phyloP scores from a whole-genome alignment of 1,140 invertebrate species.

The Cardiocondyla obscurior region DNA sequence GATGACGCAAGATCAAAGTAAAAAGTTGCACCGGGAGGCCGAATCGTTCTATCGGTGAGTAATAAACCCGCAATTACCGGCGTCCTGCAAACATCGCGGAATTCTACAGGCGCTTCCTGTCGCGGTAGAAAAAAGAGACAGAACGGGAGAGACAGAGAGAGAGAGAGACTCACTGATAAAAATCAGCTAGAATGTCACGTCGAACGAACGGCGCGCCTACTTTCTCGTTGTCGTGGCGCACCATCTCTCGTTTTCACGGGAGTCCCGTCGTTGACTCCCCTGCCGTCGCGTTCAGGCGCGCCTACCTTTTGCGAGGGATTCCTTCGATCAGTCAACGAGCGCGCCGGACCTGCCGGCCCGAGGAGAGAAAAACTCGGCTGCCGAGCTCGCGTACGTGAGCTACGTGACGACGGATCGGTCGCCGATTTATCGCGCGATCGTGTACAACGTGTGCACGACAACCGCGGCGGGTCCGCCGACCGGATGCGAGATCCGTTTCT shows the following conservation, averaged over 20 bases:
- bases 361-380: constrained; percentile 72
- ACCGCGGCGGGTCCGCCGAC: constrained; percentile 37
- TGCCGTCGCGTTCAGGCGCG: not conserved
- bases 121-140: not conserved
- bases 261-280: not conserved
- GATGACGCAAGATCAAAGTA: not conserved
- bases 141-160: not conserved
- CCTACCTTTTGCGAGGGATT: constrained; percentile 58
- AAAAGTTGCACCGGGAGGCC: too few species aligned
- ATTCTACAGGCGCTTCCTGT: constrained; percentile 46
- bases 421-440: constrained; percentile 72
- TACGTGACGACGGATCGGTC: constrained; percentile 74
- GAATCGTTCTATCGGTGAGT: not conserved
- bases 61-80: constrained; percentile 42
- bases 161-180: constrained; percentile 13
- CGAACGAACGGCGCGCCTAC: constrained; percentile 28
- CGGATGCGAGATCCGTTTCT: constrained; percentile 70
- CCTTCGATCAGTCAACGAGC: constrained; percentile 61
- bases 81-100: not conserved
- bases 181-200: constrained; percentile 63
- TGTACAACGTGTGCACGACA: constrained; percentile 55
- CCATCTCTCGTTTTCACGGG: constrained; percentile 21
- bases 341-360: constrained; percentile 56
- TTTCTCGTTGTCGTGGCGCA: constrained; percentile 51
- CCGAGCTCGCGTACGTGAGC: constrained; percentile 71